These are phyloP conservation scores for Nothoprocta perdicaria DNA, from an alignment of 2,113 vertebrate species.

Conservation along the genomic window DNA sequence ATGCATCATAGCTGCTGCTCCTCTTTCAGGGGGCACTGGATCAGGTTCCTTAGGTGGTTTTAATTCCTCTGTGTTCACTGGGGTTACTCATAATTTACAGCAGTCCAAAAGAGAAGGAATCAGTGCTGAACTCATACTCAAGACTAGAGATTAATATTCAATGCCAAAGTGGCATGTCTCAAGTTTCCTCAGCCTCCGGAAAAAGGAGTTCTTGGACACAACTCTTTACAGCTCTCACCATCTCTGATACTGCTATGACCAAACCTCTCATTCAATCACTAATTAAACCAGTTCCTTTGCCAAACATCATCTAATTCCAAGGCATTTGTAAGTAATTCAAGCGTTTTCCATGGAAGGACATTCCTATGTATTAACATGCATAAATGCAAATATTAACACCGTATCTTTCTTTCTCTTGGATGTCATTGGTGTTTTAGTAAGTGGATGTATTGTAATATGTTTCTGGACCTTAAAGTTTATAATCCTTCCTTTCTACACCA, in stretches of 20 bases:
- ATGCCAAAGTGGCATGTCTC: not conserved
- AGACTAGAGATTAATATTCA: not conserved
- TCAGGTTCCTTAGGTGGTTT: not conserved
- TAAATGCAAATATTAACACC: conserved; percentile 62
- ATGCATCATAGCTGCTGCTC: rapidly evolving
- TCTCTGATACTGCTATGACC: not conserved
- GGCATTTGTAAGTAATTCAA: conserved; percentile 37
- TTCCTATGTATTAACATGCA: conserved; percentile 25
- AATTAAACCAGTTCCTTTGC: conserved; percentile 14
- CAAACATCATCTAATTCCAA: conserved; percentile 15
- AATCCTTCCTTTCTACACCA: conserved; percentile 61
- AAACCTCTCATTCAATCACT: not conserved
- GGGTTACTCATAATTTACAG: not conserved
- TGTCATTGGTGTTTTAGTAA: conserved; percentile 74
- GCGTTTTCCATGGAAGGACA: conserved; percentile 45
- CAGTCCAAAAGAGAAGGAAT: not conserved
- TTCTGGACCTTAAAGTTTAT: conserved; percentile 67
- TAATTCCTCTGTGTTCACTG: not conserved
- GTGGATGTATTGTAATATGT: conserved; percentile 60
- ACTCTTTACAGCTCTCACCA: not conserved
- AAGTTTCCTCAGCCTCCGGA: conserved; percentile 1
- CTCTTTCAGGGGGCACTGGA: not conserved
- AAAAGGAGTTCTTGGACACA: not conserved
- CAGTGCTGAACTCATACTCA: not conserved
- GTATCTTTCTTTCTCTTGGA: conserved; percentile 71